Evolutionary conservation across 1,140 invertebrate species (phyloP).

Genomic region (Caenorhabditis briggsae): DNA sequence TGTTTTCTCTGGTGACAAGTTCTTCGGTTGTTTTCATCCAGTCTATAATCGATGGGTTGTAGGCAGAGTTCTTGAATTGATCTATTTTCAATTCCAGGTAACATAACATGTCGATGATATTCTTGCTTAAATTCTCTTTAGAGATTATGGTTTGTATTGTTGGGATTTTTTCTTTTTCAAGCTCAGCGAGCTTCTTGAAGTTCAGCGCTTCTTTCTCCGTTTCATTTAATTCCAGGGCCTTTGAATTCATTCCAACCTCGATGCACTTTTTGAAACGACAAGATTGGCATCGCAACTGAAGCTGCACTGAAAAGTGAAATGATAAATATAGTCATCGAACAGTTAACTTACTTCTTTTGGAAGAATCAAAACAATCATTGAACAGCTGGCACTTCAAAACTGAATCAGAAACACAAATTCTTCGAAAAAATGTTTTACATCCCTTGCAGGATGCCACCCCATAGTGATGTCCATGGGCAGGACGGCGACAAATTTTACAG

Average conservation of each 20-base stretch:
- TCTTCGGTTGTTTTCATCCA: not conserved
- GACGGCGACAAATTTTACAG: not conserved
- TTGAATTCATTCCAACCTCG: not conserved
- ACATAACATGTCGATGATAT: not conserved
- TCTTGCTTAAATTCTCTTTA: not conserved
- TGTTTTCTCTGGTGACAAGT: not conserved
- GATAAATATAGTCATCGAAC: not conserved
- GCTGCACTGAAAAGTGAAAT: not conserved
- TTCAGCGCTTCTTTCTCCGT: too few relatives aligned
- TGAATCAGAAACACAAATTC: not conserved
- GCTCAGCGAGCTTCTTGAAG: too few relatives aligned
- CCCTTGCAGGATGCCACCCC: not conserved
- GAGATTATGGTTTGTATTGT: not conserved
- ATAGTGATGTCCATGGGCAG: not conserved
- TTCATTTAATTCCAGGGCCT: not conserved
- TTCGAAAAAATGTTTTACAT: constrained; percentile 1
- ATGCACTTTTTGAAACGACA: constrained; percentile 4
- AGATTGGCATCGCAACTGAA: not conserved
- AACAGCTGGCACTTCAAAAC: not conserved
- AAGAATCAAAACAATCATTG: not conserved
- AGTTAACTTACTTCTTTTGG: not conserved
- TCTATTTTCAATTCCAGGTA: not conserved
- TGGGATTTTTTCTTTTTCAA: not conserved
- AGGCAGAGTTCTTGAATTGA: not conserved
- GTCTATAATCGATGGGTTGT: not conserved